Base-by-base conservation (phyloP, 2,113 vertebrate genomes). In the Guaruba guarouba region DNA sequence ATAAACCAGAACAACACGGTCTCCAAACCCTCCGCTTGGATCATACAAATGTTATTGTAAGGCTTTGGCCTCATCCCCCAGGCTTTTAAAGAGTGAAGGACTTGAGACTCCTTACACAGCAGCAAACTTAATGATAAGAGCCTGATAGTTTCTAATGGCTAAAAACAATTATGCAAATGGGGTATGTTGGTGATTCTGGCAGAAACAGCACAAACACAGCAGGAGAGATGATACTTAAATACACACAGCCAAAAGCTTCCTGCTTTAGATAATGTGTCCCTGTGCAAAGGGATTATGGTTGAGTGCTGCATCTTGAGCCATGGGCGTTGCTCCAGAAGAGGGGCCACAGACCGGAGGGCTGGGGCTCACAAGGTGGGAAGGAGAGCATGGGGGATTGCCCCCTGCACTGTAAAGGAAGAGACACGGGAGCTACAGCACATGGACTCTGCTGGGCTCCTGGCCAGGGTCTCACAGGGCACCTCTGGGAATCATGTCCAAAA, bases 21-120 rank as follows among this genome's bases (percentile, higher is more conserved):
- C 29, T 46, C 46, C 86, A 15, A 33, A 62, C 52, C 52, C 76
- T 43, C 1, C 0, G 28, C 51, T 39, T 11, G 19, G 22, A 19
- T 17, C 46, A 3, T 4, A 7, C n/a, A 25, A 43, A 12, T 31
- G 1, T 46, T 10, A 23, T 2, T 1, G 0, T 2, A 11, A 25
- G 19, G 17, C 54, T 75, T 17, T 39, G 33, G n/a, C 35, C 41
- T 62, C 9, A 49, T 61, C 48, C 28, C 39, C 35, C n/a, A 8
- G 64, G 63, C 49, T 74, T 25, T 51, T 20, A 37, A 73, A 64
- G 46, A n/a, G 35, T 8, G 24, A 70, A 77, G 28, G 37, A 9
- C 57, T 23, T 13, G 52, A 67, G 20, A 31, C n/a, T 5, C 5
- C 0, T 8, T 23, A 10, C 24, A 75, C 18, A 31, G 64, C 7